Percentiles rank a stretch among this genome's conserved stretches.
Evolutionary conservation across 2,888 invertebrate species (phyloP).

Genomic region (Acanthosepion lycidas): DNA sequence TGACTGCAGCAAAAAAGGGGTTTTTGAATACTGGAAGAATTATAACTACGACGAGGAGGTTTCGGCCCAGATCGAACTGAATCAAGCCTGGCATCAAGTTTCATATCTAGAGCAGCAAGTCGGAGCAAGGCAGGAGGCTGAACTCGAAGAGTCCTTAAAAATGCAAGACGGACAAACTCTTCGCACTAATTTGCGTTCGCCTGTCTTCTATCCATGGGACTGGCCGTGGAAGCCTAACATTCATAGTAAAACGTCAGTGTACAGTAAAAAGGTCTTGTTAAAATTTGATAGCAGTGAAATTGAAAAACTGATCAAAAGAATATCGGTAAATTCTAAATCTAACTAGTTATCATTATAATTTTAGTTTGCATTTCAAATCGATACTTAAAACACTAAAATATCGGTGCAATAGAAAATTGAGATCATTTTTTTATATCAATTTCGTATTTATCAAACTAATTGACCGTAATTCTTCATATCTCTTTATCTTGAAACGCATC

Average conservation of each 20-base stretch:
- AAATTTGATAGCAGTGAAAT: background rate
- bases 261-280: background rate
- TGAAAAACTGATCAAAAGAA: background rate
- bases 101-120: accelerated
- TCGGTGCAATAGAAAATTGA: too few species aligned
- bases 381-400: too few species aligned
- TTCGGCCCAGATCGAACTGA: background rate
- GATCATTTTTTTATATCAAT: too few species aligned
- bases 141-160: background rate
- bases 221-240: background rate
- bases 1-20: background rate
- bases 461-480: too few species aligned
- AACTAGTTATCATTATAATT: too few species aligned
- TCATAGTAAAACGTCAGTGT: background rate
- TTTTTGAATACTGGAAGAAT: background rate
- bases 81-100: background rate
- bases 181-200: background rate
- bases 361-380: too few species aligned
- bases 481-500: too few species aligned
- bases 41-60: background rate
- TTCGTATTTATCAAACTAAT: too few species aligned
- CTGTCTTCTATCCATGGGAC: background rate
- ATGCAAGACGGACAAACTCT: background rate
- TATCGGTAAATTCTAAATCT: background rate
- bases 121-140: background rate